Base-by-base conservation (phyloP, 2,888 invertebrate genomes). In the Cephus pygmeus region DNA sequence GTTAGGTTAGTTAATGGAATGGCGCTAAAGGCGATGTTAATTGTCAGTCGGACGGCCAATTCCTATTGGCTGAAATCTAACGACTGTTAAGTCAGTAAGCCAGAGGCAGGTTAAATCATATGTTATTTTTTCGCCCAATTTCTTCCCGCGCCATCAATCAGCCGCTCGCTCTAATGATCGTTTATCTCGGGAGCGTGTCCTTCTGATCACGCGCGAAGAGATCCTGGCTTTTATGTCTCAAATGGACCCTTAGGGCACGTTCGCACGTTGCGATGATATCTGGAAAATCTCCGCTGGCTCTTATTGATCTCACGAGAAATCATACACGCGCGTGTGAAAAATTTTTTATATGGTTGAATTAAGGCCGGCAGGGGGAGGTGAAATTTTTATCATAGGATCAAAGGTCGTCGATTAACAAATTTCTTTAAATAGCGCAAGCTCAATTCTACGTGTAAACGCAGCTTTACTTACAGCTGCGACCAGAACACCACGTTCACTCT, bases 401-500 rank as follows among this genome's bases (percentile, higher is more conserved):
- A 56, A 56, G 56, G 56, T 2, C 56, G 23, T 9, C 2, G 23
- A 23, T 56, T 40, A 40, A 12, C 4, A 15, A 40, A 40, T 15
- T 15, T 40, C 40, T 40, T 23, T 23, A 56, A 56, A 56, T 9
- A 56, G 23, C 56, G 56, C 23, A 56, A 56, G 56, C 56, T 56
- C 23, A 6, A 56, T 23, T 23, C 23, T 23, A 34, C 71, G 31
- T 71, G 71, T 34, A 74, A 36, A 36, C 30, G 74, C 74, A 81
- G 81, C 80, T 81, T 81, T 81, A 81, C 79, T 80, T 81, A 80
- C 81, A 80, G 80, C 79, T 81, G 83, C 81, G 82, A 79, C 81
- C 80, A 76, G 80, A 77, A 75, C 76, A 74, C 77, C 77, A 76
- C 79, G 79, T 77, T 74, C 68, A 77, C 79, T 81, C 78, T 80